Evolutionary conservation across 2,797 vertebrate species (phyloP), one percentile per base, ranked within the genome.

Genomic region (Champsocephalus gunnari): DNA sequence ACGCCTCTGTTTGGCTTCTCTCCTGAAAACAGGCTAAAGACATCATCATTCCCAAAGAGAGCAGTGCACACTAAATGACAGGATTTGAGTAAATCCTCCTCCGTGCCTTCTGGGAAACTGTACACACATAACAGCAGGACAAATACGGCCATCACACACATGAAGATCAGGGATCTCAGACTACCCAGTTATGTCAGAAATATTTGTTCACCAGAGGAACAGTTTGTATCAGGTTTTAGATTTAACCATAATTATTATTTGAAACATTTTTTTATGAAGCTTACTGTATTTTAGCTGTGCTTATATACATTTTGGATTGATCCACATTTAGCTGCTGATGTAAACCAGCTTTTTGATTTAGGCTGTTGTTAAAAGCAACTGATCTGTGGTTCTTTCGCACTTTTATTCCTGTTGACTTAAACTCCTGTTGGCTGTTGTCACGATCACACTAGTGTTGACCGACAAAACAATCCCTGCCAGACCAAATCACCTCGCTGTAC

Each of bases 61-160:
- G 80, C 65, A 58, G 71, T 17, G 68, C 54, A 67, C 66, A 80
- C 66, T 80, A 80, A 85, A 89, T 82, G 85, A 86, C 72, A 71
- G 87, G 87, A 88, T 89, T 90, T 88, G 77, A 83, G 67, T 82
- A 82, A 91, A 90, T 90, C 90, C 86, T 80, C 65, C n/a, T 71
- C 75, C 71, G 69, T 75, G 81, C 76, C 73, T 85, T 81, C 60
- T 68, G 69, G 79, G 69, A 83, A 84, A 79, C 50, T 70, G 51
- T 54, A 78, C 32, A 63, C 71, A 71, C 55, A 79, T 49, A 77
- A 70, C 38, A 67, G 47, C 19, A 28, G 38, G 59, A 77, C 59
- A 73, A 83, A 83, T 58, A 85, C 55, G 66, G 9, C 55, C 48
- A 45, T 79, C 77, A 55, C 49, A 38, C 66, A 76, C 62, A 73